Base-by-base conservation (phyloP, 2,888 invertebrate species). In the Aelia acuminata region DNA sequence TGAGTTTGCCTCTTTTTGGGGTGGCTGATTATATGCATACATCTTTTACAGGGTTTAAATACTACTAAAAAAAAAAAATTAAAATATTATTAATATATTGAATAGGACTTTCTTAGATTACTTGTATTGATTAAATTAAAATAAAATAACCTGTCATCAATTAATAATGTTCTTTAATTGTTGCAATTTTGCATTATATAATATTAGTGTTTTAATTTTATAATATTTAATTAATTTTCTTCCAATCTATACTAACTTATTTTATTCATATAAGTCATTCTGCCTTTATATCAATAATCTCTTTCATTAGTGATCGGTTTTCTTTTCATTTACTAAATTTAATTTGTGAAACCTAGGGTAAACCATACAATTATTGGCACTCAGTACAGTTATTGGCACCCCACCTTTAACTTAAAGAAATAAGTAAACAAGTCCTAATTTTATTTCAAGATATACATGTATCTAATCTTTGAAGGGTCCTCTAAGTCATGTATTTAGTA, bases 21-120 rank as follows among this genome's bases (percentile, higher is more conserved):
- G 63, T 70, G 63, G 63, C 63, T 70, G 63, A 35, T 70, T 70
- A 70, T 70, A 7, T 70, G 63, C 35, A 35, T 35, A 15, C 57
- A 31, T 70, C 18, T 70, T 70, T 35, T 70, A 70, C 63, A 35
- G 63, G 11, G 63, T 70, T 35, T 20, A 35, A n/a, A 70, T 5
- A 70, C 26, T n/a, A n/a, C n/a, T n/a, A n/a, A 35, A 70, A 35
- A 70, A 70, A 20, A 13, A 7, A 57, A 26, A 53, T 2, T 26
- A 11, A 57, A 53, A 26, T 57, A 26, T 13, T 8, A 0, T n/a
- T 57, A 10, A 57, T 1, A 26, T 10, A 63, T 63, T 26, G 11
- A 3, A 31, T 63, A 15, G 15, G 20, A 31, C 5, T 70, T 70
- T 35, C 18, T 31, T 3, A 31, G 13, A 20, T 63, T 63, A 31